These are phyloP conservation scores for Vultur gryphus DNA, from an alignment of 2,797 vertebrate species.

Conservation along the genomic window DNA sequence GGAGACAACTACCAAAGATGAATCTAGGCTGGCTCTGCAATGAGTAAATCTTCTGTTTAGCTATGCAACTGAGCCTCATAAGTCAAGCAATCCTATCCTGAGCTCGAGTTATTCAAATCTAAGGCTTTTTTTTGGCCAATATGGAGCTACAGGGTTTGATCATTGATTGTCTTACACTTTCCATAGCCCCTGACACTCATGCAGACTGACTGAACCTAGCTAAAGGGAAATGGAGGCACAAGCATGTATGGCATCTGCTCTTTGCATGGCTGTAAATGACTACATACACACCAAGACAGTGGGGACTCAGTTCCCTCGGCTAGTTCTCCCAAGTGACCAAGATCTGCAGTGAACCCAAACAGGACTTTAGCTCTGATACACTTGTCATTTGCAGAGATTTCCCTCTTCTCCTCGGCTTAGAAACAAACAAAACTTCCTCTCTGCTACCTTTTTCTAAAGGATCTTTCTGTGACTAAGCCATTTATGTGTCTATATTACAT, in stretches of 20 bases:
- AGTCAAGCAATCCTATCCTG: background rate
- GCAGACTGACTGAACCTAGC: background rate
- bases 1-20: background rate
- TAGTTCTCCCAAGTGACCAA: background rate
- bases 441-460: background rate
- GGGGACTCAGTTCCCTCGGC: background rate
- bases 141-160: background rate
- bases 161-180: background rate
- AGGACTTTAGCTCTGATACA: background rate
- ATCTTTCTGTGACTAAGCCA: slow-evolving; percentile 22
- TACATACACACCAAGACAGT: background rate
- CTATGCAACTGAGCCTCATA: background rate
- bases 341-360: background rate
- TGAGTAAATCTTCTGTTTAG: background rate
- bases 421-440: background rate
- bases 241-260: background rate
- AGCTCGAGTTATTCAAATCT: background rate
- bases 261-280: background rate
- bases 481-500: slow-evolving; percentile 49
- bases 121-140: background rate
- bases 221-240: background rate
- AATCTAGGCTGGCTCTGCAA: background rate
- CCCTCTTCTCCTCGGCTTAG: background rate
- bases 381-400: background rate
- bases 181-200: background rate